Conservation (phyloP, 2,888 invertebrate genomes). For the Drosophila picticornis region DNA sequence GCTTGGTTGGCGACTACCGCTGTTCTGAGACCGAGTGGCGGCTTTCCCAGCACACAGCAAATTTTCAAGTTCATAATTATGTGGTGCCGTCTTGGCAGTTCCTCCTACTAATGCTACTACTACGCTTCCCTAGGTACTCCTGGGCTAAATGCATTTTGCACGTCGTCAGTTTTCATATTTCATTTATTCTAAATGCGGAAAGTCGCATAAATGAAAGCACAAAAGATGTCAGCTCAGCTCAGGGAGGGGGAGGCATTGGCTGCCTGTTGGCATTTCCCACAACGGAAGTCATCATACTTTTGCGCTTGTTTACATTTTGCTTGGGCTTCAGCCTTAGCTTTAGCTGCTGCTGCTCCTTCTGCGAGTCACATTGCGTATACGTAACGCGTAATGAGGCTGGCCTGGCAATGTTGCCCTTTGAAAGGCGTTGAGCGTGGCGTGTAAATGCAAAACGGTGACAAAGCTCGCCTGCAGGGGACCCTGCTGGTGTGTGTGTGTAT, state of each 20-base stretch:
- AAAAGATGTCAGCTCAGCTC: constrained; percentile 53
- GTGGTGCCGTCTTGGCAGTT: constrained; percentile 31
- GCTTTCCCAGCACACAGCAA: constrained; percentile 21
- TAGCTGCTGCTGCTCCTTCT: constrained; percentile 11
- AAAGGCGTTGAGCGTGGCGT: constrained; percentile 79
- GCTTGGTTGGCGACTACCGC: constrained; percentile 30
- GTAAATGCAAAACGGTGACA: constrained; percentile 83
- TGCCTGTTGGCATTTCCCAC: constrained; percentile 75
- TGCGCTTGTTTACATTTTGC: constrained; percentile 73
- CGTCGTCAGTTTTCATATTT: constrained; percentile 57
- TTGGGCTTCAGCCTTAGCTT: constrained; percentile 39
- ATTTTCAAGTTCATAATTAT: constrained; percentile 83
- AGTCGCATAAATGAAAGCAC: constrained; percentile 51
- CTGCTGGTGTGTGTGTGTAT: constrained; percentile 15
- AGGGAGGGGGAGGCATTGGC: background rate
- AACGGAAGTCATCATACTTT: constrained; percentile 76
- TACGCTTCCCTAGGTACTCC: background rate
- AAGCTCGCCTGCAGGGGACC: constrained; percentile 79
- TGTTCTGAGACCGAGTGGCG: constrained; percentile 41
- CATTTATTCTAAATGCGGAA: constrained; percentile 73
- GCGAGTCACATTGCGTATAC: constrained; percentile 64
- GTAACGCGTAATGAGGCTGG: constrained; percentile 71
- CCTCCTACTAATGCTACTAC: background rate
- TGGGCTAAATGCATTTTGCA: constrained; percentile 56
- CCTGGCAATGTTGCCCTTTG: constrained; percentile 62